Evolutionary conservation across 2,113 vertebrate species (phyloP).

Genomic region (Malurus elegans): DNA sequence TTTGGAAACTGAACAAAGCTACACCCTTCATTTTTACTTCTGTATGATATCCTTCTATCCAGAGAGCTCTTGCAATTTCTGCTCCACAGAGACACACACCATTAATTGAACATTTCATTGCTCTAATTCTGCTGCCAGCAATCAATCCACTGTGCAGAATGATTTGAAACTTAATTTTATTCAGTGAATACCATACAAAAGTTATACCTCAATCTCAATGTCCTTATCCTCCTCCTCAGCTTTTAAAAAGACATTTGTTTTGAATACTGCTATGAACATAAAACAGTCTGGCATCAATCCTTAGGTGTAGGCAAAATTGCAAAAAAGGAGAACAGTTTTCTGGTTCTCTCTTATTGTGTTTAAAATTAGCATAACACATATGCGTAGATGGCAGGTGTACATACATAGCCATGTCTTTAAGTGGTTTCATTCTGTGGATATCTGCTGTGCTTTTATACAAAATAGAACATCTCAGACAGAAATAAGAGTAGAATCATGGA

Average conservation of each 20-base stretch:
- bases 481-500: neutral
- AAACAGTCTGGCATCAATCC: neutral
- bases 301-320: neutral
- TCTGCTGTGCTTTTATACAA: neutral
- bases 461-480: neutral
- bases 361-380: neutral
- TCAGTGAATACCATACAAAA: neutral
- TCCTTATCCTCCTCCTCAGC: neutral
- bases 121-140: neutral
- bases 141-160: neutral
- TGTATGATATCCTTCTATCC: neutral
- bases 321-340: neutral
- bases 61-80: neutral
- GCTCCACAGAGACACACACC: neutral
- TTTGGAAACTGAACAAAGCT: neutral
- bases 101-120: neutral
- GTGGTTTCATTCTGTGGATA: neutral
- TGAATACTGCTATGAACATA: neutral
- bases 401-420: neutral
- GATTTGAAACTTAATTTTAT: neutral
- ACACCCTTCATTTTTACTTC: neutral
- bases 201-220: neutral
- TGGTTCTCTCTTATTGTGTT: neutral
- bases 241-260: neutral
- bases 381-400: neutral